Evolutionary conservation across 35 echinoderm and acorn worm species (phyloP).

Genomic region (Patiria miniata): DNA sequence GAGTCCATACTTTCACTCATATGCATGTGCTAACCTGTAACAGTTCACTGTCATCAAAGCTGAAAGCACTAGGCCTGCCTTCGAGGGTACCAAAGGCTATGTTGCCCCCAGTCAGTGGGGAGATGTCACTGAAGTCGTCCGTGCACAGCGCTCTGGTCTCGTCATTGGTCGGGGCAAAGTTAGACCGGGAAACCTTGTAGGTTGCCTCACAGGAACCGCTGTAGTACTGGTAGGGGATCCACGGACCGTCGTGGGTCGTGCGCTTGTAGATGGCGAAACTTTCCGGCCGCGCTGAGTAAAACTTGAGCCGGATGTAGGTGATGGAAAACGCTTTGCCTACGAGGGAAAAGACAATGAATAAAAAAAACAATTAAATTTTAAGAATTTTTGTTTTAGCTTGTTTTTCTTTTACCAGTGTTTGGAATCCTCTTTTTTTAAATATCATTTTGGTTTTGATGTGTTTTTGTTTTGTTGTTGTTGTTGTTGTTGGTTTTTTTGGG

Average conservation of each 20-base stretch:
- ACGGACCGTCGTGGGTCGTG: slow-evolving; percentile 69
- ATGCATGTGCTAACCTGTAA: slow-evolving; percentile 80
- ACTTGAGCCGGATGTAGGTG: slow-evolving; percentile 94
- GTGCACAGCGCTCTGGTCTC: slow-evolving; percentile 88
- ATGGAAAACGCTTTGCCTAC: slow-evolving; percentile 96
- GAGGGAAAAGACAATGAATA: slow-evolving; percentile 13
- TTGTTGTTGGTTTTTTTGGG: too few species aligned
- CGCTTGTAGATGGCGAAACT: slow-evolving; percentile 98
- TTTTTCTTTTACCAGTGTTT: too few species aligned
- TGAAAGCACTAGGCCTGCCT: slow-evolving; percentile 85
- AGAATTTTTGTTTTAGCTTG: too few species aligned
- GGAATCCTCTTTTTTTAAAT: too few species aligned
- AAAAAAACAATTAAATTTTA: too few species aligned
- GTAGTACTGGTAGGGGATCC: slow-evolving; percentile 98
- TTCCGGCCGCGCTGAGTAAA: slow-evolving; percentile 90
- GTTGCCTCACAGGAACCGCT: slow-evolving; percentile 77
- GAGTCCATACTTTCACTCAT: too few species aligned
- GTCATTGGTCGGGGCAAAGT: slow-evolving; percentile 59
- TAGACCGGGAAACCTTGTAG: slow-evolving; percentile 38
- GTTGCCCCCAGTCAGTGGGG: slow-evolving; percentile 94
- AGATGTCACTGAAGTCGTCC: slow-evolving; percentile 94
- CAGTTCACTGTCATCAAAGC: slow-evolving; percentile 94
- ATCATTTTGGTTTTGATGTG: too few species aligned
- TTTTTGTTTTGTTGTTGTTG: too few species aligned
- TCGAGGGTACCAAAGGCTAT: slow-evolving; percentile 98